These are phyloP conservation scores for Phaenicophaeus curvirostris DNA, from an alignment of 2,797 vertebrate species.

Conservation along the genomic window DNA sequence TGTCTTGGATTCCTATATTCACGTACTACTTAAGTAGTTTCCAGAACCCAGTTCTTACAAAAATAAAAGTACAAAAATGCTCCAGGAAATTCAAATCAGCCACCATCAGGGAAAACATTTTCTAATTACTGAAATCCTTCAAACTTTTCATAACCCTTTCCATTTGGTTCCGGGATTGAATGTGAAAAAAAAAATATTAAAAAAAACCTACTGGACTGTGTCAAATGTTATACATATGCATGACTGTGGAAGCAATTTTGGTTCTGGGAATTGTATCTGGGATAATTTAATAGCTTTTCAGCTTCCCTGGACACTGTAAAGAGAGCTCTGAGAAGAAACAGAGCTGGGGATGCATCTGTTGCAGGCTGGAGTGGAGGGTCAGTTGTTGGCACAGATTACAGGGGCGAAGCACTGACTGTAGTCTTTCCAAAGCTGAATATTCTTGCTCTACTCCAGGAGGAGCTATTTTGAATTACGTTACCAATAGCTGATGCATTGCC, in stretches of 20 bases:
- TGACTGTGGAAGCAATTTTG: background rate
- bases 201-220: background rate
- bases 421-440: background rate
- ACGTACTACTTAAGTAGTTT: background rate
- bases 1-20: constrained; percentile 2
- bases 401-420: background rate
- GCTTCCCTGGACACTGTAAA: background rate
- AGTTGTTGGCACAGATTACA: background rate
- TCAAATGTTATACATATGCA: background rate
- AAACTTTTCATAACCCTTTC: background rate
- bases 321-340: background rate
- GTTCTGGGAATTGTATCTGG: background rate
- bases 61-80: constrained; percentile 18
- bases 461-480: background rate
- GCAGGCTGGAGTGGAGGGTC: background rate
- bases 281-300: constrained; percentile 14
- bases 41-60: constrained; percentile 36
- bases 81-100: constrained; percentile 2
- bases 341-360: background rate
- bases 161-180: background rate
- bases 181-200: background rate
- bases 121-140: background rate
- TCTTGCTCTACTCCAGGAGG: background rate
- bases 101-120: background rate
- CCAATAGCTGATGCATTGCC: background rate